phyloP scores from a whole-genome alignment of 1,140 invertebrate genomes.

The Rhyacophila brunnea region DNA sequence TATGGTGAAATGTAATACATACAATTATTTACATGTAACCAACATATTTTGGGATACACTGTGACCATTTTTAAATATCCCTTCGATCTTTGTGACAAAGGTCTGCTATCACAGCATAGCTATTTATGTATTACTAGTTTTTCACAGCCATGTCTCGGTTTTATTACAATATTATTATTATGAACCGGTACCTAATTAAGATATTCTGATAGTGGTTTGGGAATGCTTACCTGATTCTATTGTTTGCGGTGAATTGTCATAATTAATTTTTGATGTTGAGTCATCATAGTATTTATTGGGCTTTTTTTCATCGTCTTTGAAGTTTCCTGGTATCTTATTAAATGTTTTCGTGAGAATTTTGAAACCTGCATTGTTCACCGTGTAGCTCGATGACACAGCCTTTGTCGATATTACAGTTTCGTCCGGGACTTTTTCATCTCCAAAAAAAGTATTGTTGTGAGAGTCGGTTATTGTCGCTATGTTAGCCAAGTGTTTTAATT shows the following conservation, averaged over 20 bases:
- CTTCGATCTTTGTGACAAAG: too few species aligned
- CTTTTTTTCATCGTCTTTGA: conserved; percentile 49
- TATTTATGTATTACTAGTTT: too few species aligned
- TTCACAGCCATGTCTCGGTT: neutral
- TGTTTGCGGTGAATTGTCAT: conserved; percentile 8
- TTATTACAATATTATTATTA: neutral
- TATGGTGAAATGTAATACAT: too few species aligned
- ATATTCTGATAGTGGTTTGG: neutral
- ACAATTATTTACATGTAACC: too few species aligned
- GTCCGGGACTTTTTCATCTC: conserved; percentile 38
- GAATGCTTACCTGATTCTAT: conserved; percentile 24
- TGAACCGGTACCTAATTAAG: neutral
- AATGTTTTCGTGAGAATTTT: conserved; percentile 66
- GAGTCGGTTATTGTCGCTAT: conserved; percentile 52
- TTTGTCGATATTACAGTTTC: conserved; percentile 56
- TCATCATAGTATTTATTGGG: conserved; percentile 41
- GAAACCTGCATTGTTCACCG: conserved; percentile 63
- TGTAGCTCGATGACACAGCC: conserved; percentile 57
- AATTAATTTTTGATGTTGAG: conserved; percentile 29
- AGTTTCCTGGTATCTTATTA: conserved; percentile 54
- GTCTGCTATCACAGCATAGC: too few species aligned
- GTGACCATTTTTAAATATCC: too few species aligned
- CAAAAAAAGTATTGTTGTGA: conserved; percentile 50
- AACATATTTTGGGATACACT: too few species aligned
- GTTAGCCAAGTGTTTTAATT: conserved; percentile 53